These are phyloP conservation scores for Iphiclides podalirius DNA, from an alignment of 2,888 invertebrate genomes.

Conservation along the genomic window DNA sequence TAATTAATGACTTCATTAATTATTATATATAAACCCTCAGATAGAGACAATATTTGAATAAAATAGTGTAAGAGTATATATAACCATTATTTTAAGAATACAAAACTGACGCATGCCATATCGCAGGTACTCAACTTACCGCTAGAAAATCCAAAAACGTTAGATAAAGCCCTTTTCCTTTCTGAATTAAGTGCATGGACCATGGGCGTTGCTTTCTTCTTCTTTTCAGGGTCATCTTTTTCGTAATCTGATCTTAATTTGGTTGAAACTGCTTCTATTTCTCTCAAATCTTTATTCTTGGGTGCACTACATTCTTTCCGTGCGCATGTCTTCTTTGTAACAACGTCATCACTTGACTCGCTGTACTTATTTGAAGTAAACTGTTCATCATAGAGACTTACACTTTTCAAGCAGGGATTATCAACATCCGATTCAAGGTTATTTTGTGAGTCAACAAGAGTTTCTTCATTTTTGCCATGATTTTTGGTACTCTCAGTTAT, in stretches of 20 bases:
- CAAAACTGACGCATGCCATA: conserved; percentile 17
- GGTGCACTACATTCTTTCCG: background rate
- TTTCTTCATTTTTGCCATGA: no score
- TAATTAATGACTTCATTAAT: no score
- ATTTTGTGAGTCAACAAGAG: background rate
- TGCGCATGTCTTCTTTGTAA: background rate
- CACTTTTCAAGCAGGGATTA: conserved; percentile 60
- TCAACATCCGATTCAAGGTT: conserved; percentile 12
- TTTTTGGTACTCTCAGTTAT: no score
- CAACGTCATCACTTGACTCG: conserved; percentile 42
- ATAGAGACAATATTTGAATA: no score
- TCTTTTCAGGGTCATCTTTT: conserved; percentile 25
- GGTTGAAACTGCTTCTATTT: no score
- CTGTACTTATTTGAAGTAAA: conserved; percentile 43
- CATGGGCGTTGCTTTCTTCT: conserved; percentile 25
- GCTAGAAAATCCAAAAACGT: conserved; percentile 62
- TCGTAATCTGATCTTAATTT: conserved; percentile 23
- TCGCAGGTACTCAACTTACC: conserved; percentile 50
- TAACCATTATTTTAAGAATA: no score
- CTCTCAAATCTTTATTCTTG: no score
- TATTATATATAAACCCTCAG: no score
- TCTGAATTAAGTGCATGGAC: conserved; percentile 29
- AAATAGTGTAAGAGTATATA: no score
- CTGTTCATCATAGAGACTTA: conserved; percentile 56
- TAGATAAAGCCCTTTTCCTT: conserved; percentile 49